Percentiles rank a stretch among this genome's conserved stretches.
Conservation (phyloP, 2,888 invertebrate genomes). For the Drosophila pegasa region DNA sequence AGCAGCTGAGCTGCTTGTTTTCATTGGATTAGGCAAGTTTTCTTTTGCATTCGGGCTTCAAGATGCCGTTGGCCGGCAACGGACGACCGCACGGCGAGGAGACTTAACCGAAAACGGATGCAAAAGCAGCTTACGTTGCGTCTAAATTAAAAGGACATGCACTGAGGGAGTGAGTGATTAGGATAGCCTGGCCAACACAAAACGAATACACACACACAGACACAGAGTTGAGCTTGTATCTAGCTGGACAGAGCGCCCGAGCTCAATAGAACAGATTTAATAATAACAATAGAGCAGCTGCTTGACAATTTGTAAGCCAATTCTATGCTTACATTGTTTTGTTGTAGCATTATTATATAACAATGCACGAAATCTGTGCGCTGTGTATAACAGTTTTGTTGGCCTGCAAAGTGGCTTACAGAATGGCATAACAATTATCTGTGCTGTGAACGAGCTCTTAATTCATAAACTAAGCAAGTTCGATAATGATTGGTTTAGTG, state of each 20-base stretch:
- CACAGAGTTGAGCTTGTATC: neutral
- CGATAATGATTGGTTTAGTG: neutral
- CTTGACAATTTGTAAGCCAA: conserved; percentile 12
- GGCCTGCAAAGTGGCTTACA: neutral
- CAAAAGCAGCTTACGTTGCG: conserved; percentile 58
- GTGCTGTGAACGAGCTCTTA: neutral
- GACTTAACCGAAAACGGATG: conserved; percentile 15
- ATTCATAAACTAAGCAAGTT: neutral
- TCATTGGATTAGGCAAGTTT: conserved; percentile 72
- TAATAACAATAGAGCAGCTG: conserved; percentile 1
- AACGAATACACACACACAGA: conserved; percentile 2
- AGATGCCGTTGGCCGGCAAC: conserved; percentile 17
- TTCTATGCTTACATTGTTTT: neutral
- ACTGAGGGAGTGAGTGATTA: conserved; percentile 24
- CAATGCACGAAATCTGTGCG: neutral
- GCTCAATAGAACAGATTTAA: conserved; percentile 8
- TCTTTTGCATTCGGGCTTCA: conserved; percentile 38
- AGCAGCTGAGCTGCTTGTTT: conserved; percentile 70
- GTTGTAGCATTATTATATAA: neutral
- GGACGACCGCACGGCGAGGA: conserved; percentile 2
- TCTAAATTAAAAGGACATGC: conserved; percentile 56
- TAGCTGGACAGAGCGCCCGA: neutral
- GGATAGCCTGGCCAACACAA: conserved; percentile 11
- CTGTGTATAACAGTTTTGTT: neutral
- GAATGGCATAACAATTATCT: neutral